Percentiles rank a stretch among this genome's conserved stretches.
Evolutionary conservation across 1,140 invertebrate species (phyloP).

Genomic region (Drusus annulatus): DNA sequence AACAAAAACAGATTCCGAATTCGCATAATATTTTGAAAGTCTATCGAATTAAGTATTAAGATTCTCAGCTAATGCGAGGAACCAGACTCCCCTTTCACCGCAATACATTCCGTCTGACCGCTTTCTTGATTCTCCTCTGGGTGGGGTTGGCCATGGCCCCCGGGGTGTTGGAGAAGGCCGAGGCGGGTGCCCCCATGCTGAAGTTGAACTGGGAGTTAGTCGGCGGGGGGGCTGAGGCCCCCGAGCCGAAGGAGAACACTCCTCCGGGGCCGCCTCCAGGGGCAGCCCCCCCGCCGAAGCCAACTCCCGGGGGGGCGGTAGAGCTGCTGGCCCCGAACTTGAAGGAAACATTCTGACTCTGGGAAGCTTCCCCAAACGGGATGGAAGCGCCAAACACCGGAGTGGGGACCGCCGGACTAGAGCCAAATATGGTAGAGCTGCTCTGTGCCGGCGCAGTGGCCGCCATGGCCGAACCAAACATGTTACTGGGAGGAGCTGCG

Average conservation of each 20-base stretch:
- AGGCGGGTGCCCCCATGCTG: conserved; percentile 51
- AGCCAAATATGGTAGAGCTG: conserved; percentile 26
- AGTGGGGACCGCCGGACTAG: conserved; percentile 39
- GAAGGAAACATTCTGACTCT: conserved; percentile 42
- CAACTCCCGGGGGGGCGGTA: conserved; percentile 10
- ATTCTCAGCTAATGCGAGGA: not conserved
- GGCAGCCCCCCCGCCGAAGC: conserved; percentile 41
- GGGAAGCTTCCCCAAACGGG: conserved; percentile 50
- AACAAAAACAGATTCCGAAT: conserved; percentile 35
- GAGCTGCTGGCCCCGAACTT: conserved; percentile 49
- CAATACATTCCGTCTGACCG: conserved; percentile 47
- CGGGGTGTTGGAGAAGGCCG: conserved; percentile 31
- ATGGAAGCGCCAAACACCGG: conserved; percentile 52
- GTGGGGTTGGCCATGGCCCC: conserved; percentile 33
- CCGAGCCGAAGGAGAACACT: conserved; percentile 52
- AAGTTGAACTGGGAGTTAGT: conserved; percentile 52
- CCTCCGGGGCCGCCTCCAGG: conserved; percentile 14
- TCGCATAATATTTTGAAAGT: conserved; percentile 22
- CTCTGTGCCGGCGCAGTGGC: conserved; percentile 29
- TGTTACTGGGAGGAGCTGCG: not conserved
- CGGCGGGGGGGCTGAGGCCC: conserved; percentile 6
- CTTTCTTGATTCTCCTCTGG: conserved; percentile 51
- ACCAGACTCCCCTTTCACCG: conserved; percentile 17
- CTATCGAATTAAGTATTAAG: conserved; percentile 24
- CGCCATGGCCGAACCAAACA: conserved; percentile 32